Evolutionary conservation across 2,113 vertebrate species (phyloP).

Genomic region (Elephantulus edwardii): DNA sequence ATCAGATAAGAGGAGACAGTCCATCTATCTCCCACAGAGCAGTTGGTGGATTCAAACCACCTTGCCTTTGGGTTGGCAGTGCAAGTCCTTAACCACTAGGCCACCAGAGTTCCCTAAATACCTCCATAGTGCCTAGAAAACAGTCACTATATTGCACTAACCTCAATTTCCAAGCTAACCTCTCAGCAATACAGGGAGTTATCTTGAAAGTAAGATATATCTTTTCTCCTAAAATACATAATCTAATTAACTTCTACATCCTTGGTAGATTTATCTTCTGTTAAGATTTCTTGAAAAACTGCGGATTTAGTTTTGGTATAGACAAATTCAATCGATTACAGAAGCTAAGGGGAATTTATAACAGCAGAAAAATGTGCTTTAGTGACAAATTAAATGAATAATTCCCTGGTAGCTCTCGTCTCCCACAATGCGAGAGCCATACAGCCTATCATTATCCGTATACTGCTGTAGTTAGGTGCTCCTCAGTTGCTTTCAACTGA

Average conservation of each 20-base stretch:
- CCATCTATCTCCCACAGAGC: no score
- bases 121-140: background rate
- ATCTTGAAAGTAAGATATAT: background rate
- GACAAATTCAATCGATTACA: background rate
- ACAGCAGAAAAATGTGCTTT: background rate
- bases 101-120: no score
- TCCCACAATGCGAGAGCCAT: background rate
- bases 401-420: background rate
- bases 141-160: background rate
- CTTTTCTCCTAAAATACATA: background rate
- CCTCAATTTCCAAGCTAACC: conserved; percentile 46
- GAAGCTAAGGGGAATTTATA: background rate
- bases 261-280: background rate
- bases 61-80: no score
- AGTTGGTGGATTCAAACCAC: no score
- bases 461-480: background rate
- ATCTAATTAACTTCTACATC: conserved; percentile 24
- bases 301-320: conserved; percentile 12
- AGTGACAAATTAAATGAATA: background rate
- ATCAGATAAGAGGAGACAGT: no score
- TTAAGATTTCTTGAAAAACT: background rate
- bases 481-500: background rate
- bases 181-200: background rate
- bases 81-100: no score
- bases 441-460: background rate